A percentile compares a stretch with the other conserved stretches of the same genome.
These are phyloP conservation scores for Planococcus citri DNA, from an alignment of 1,140 invertebrate genomes.

Conservation along the genomic window DNA sequence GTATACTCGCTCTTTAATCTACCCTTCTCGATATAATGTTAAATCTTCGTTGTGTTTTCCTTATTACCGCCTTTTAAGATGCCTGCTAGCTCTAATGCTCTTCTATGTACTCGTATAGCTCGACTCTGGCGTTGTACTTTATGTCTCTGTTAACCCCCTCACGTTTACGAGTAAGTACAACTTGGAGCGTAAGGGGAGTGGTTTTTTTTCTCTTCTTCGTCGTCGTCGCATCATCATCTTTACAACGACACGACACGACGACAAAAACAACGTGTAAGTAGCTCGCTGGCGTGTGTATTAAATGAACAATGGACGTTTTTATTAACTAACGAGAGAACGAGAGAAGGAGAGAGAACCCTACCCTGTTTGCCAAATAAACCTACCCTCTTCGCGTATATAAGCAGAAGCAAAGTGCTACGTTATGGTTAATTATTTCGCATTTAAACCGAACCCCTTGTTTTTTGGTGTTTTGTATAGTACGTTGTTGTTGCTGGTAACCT, in stretches of 20 bases:
- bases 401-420: neutral
- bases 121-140: too few relatives aligned
- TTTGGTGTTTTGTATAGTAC: too few relatives aligned
- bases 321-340: too few relatives aligned
- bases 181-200: too few relatives aligned
- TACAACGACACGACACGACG: too few relatives aligned
- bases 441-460: neutral
- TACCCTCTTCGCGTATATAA: neutral
- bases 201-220: too few relatives aligned
- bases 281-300: neutral
- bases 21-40: constrained; percentile 10
- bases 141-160: too few relatives aligned
- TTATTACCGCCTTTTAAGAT: constrained; percentile 14
- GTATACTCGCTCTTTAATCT: constrained; percentile 1
- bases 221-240: too few relatives aligned
- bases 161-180: too few relatives aligned
- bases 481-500: too few relatives aligned
- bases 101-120: too few relatives aligned
- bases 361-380: neutral
- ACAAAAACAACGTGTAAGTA: neutral
- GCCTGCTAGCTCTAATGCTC: neutral
- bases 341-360: too few relatives aligned
- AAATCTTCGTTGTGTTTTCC: constrained; percentile 8
- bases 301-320: neutral
- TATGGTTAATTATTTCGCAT: neutral